These are phyloP conservation scores for Sinopyrophorus schimmeli DNA, from an alignment of 2,888 invertebrate genomes.

Conservation along the genomic window DNA sequence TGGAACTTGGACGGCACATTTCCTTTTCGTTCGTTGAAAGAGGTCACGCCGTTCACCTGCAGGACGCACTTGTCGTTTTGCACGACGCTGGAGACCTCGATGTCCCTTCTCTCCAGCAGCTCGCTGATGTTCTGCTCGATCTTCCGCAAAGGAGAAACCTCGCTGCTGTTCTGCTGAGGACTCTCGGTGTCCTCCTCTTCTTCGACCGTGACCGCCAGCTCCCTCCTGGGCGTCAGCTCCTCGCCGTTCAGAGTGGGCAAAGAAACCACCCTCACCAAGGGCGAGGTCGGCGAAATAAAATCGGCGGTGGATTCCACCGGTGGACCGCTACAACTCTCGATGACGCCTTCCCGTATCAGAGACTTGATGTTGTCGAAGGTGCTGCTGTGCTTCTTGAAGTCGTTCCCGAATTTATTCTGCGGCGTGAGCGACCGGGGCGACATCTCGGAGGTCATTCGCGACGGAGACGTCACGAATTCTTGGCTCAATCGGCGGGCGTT, in stretches of 20 bases:
- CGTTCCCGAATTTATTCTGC: conserved; percentile 59
- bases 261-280: conserved; percentile 71
- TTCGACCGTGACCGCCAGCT: conserved; percentile 71
- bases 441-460: conserved; percentile 46
- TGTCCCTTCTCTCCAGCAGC: conserved; percentile 59
- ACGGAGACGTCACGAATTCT: conserved; percentile 50
- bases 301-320: conserved; percentile 65
- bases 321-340: conserved; percentile 61
- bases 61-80: conserved; percentile 46
- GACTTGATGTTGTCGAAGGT: conserved; percentile 79
- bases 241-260: conserved; percentile 66
- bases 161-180: conserved; percentile 64
- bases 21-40: conserved; percentile 44
- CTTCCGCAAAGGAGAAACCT: conserved; percentile 69
- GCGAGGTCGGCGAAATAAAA: conserved; percentile 63
- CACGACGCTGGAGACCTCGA: conserved; percentile 46
- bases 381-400: conserved; percentile 72
- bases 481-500: conserved; percentile 53
- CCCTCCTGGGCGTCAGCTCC: conserved; percentile 64
- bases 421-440: conserved; percentile 56
- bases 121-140: conserved; percentile 75
- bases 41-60: conserved; percentile 52
- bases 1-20: conserved; percentile 44
- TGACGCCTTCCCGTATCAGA: conserved; percentile 70
- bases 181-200: conserved; percentile 72